Conservation (phyloP, 2,797 vertebrate species). For the Scomberomorus guttatus region DNA sequence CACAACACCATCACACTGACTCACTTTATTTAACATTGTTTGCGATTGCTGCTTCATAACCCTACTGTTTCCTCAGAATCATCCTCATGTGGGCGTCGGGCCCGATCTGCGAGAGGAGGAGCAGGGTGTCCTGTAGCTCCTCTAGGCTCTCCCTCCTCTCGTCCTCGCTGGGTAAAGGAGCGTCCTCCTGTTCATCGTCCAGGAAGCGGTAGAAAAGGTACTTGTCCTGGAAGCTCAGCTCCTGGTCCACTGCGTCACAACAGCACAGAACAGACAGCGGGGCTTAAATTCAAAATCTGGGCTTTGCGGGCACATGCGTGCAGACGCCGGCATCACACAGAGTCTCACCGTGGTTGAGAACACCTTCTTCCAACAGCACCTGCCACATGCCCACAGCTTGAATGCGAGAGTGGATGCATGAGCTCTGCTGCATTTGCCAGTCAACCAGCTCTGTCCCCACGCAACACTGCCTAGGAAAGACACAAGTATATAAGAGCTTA, state of each 20-base stretch:
- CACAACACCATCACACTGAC: slow-evolving; percentile 12
- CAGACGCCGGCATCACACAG: slow-evolving; percentile 25
- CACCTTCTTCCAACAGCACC: slow-evolving; percentile 95
- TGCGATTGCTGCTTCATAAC: slow-evolving; percentile 9
- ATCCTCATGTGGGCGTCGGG: slow-evolving; percentile 99
- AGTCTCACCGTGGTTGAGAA: slow-evolving; percentile 95
- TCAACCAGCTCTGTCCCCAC: slow-evolving; percentile 98
- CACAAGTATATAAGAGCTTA: slow-evolving; percentile 18
- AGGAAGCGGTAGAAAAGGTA: slow-evolving; percentile 99
- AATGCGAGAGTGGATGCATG: slow-evolving; percentile 92
- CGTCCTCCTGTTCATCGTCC: slow-evolving; percentile 93
- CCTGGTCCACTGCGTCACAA: slow-evolving; percentile 91
- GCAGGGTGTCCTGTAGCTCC: slow-evolving; percentile 94
- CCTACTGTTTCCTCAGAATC: slow-evolving; percentile 96
- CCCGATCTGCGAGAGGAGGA: slow-evolving; percentile 95
- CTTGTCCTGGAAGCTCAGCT: slow-evolving; percentile 97
- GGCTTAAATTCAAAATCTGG: neutral
- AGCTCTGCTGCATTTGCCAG: slow-evolving; percentile 97
- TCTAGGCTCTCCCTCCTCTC: slow-evolving; percentile 94
- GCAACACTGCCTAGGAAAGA: slow-evolving; percentile 90
- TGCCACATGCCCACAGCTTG: slow-evolving; percentile 99
- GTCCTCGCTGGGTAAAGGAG: slow-evolving; percentile 90
- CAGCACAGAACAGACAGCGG: slow-evolving; percentile 7
- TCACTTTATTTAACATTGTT: slow-evolving; percentile 13
- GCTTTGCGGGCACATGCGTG: neutral